Conservation (phyloP, 2,888 invertebrate genomes). For the Hirtodrosophila duncani region DNA sequence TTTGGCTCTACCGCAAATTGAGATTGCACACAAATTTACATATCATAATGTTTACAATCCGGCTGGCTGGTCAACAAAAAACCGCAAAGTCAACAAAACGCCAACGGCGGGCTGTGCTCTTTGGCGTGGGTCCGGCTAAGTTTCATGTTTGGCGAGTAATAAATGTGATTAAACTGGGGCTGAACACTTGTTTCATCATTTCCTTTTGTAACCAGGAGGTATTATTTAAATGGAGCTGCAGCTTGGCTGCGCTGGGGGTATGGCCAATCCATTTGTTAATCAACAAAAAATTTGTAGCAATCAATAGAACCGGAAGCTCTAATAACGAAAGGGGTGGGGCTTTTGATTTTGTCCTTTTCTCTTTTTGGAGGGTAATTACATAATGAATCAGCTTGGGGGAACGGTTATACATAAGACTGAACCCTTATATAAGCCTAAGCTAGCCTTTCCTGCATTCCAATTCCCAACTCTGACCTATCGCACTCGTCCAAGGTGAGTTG, state of each 20-base stretch:
- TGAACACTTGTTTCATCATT: conserved; percentile 46
- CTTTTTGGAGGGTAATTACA: conserved; percentile 59
- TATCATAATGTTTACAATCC: conserved; percentile 11
- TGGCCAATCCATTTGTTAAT: conserved; percentile 50
- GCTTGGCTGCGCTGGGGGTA: background rate
- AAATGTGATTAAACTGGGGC: conserved; percentile 64
- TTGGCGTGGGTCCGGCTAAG: conserved; percentile 29
- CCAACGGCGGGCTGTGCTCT: too few species aligned
- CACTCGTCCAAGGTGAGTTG: too few species aligned
- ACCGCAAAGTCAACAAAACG: conserved; percentile 58
- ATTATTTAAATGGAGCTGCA: background rate
- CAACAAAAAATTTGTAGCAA: conserved; percentile 59
- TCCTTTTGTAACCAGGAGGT: conserved; percentile 2
- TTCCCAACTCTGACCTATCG: too few species aligned
- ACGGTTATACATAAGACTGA: too few species aligned
- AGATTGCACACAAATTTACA: too few species aligned
- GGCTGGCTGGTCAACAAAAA: conserved; percentile 30
- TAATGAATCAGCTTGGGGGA: conserved; percentile 42
- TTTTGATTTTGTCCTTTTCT: conserved; percentile 34
- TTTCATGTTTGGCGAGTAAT: conserved; percentile 63
- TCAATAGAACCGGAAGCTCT: conserved; percentile 59
- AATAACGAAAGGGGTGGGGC: conserved; percentile 1
- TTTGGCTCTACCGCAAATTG: conserved; percentile 5
- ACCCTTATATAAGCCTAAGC: too few species aligned
- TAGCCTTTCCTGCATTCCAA: too few species aligned